These are phyloP conservation scores for Phaonia tiefii DNA, from an alignment of 2,888 invertebrate genomes.

Conservation along the genomic window DNA sequence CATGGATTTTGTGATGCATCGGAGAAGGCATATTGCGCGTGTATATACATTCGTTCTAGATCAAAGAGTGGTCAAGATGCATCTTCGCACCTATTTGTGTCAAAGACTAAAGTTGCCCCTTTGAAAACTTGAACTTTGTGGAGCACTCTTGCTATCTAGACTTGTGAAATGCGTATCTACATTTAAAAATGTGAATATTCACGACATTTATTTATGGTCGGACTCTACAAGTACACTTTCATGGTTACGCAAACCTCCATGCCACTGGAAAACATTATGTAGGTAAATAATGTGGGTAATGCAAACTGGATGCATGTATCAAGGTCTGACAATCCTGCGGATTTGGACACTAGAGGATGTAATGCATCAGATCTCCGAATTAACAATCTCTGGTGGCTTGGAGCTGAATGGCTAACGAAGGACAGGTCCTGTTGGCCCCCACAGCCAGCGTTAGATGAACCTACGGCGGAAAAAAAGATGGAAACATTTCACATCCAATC, in stretches of 20 bases:
- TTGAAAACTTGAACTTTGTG: background rate
- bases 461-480: no score
- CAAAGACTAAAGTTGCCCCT: background rate
- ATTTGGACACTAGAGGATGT: no score
- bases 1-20: conserved; percentile 24
- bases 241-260: background rate
- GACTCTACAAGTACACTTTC: background rate
- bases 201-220: background rate
- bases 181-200: no score
- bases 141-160: background rate
- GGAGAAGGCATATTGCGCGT: background rate
- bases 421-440: no score
- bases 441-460: no score
- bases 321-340: background rate
- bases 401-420: no score
- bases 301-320: background rate
- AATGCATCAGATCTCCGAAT: no score
- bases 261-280: background rate
- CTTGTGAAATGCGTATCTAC: no score
- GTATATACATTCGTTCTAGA: background rate
- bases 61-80: background rate
- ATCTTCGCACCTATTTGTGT: background rate
- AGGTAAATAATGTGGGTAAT: background rate
- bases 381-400: no score
- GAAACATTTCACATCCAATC: no score